A percentile compares a stretch with the other conserved stretches of the same genome.
Evolutionary conservation across 1,140 invertebrate genomes (phyloP).

Genomic region (Bombus fervidus): DNA sequence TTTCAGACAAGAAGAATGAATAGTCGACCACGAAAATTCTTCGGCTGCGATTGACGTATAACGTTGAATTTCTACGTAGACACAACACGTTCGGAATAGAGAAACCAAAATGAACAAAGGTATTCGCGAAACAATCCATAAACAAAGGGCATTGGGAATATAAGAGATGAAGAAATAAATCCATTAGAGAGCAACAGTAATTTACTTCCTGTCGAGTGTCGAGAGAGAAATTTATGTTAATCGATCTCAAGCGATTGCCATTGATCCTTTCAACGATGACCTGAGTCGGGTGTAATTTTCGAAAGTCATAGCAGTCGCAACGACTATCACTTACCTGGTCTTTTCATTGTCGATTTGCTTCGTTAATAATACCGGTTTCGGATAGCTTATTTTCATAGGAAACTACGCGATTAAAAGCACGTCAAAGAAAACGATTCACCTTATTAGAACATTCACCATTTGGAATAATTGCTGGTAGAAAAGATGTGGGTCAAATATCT

Average conservation of each 20-base stretch:
- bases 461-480: no score
- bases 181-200: conserved; percentile 29
- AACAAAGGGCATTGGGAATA: neutral
- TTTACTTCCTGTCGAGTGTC: conserved; percentile 39
- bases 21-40: conserved; percentile 51
- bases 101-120: neutral
- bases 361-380: neutral
- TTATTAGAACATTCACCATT: no score
- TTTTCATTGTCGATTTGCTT: neutral
- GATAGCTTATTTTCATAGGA: neutral
- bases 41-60: neutral
- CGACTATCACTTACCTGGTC: neutral
- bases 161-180: neutral
- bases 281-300: conserved; percentile 25
- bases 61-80: neutral
- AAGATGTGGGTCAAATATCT: no score
- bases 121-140: neutral
- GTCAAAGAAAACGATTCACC: neutral
- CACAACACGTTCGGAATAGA: neutral
- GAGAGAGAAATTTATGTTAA: conserved; percentile 49
- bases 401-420: neutral
- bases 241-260: conserved; percentile 12
- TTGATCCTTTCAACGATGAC: conserved; percentile 28
- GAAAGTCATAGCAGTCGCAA: conserved; percentile 33
- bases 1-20: conserved; percentile 53